Base-by-base conservation (phyloP, 2,797 vertebrate species). In the Pseudochirops cupreus region DNA sequence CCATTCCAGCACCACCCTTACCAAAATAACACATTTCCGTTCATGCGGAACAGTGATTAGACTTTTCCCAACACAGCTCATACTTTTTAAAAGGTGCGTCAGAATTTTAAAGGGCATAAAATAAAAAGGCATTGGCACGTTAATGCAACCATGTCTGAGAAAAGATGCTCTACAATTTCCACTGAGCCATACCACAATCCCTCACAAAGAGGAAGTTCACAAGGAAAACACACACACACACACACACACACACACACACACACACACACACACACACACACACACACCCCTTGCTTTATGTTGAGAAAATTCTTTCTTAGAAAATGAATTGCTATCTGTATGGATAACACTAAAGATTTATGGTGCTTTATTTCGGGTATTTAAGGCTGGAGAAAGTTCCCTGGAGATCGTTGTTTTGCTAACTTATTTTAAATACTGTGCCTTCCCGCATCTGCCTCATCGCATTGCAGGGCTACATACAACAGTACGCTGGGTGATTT, bases 91-190 rank as follows among this genome's bases (percentile, higher is more conserved):
- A 97, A 97, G 56, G 3, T 95, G 96, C 95, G 97, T 97, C 95
- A 96, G 94, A 96, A 96, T 97, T 97, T 92, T 89, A 95, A 96
- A 98, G 96, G 96, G 95, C 97, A 97, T 96, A 97, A 97, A 97
- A 98, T 74, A 94, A 95, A 98, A 82, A 95, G 95, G 95, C 97
- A 91, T 94, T 92, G 97, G 94, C 94, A 96, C 97, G 93, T 96
- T 92, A 96, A 97, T 91, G 94, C 95, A 95, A 89, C 91, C 96
- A 94, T 97, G 96, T 97, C 93, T 39, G 91, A 97, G 67, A 91
- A 95, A 96, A 96, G 97, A 97, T 95, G 95, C 95, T 13, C 5
- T 95, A 90, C 93, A 94, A 97, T 96, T 94, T 92, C 94, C 33
- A 46, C 94, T 50, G 94, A 98, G 95, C 89, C 57, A 0, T 46